Evolutionary conservation across 2,797 vertebrate species (phyloP), one percentile per base, ranked within the genome.

Genomic region (Lagodon rhomboides): DNA sequence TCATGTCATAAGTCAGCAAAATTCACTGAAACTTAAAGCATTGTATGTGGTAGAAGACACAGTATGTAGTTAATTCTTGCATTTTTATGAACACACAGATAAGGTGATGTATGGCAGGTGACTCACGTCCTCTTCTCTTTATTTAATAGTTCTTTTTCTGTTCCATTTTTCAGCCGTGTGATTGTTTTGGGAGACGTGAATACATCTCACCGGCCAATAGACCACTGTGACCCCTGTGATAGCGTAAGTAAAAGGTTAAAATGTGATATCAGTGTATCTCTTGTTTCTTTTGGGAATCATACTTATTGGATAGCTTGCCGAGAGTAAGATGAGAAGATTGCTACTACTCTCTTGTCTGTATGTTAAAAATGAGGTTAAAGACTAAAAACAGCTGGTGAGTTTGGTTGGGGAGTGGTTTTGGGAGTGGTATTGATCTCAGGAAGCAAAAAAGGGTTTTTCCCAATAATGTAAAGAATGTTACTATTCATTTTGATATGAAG

Each of bases 121-220:
- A 34, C 34, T 34, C 34, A 34, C 34, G n/a, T n/a, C n/a, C n/a
- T n/a, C n/a, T 34, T 0, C 8, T 18, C 1, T 17, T 60, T 7
- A n/a, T 46, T 41, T 4, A 6, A 13, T 5, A 61, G 1, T 71
- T 30, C 25, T 34, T 80, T 77, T 68, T 68, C 3, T 86, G 3
- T 65, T 47, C 0, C 79, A 22, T 83, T 85, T 83, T 91, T 53
- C 84, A 98, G 97, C 77, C 95, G 96, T 58, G 97, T 98, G 68
- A 96, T 98, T 60, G 90, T 98, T 86, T 90, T 98, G 87, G 97
- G 97, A 51, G 97, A 98, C 64, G 87, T 98, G 60, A 98, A 98
- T 77, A 98, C 96, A n/a, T 97, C 97, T 55, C 97, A 98, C 63
- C 93, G 88, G 50, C 95, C 87, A 43, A 95, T 98, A 77, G 97